A percentile compares a stretch with the other conserved stretches of the same genome.
Conservation (phyloP, 2,888 invertebrate genomes). For the Pristionchus mayeri region DNA sequence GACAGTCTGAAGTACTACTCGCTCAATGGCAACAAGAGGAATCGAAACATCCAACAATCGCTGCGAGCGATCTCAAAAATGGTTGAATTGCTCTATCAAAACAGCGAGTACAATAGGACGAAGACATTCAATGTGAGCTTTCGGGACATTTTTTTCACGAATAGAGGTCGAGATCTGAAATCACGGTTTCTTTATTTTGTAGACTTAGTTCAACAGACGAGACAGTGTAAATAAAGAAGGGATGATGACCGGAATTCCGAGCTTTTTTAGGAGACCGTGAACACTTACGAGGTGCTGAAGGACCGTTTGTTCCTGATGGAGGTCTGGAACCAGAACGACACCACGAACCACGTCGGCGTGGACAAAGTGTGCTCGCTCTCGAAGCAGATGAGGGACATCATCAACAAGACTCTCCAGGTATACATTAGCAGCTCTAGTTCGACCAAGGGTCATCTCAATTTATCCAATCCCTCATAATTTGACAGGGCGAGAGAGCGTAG, state of each 20-base stretch:
- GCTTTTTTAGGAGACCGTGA: not conserved
- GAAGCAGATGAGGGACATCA: not conserved
- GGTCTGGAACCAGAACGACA: not conserved
- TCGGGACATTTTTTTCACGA: too few species aligned
- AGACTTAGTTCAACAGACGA: not conserved
- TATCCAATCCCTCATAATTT: too few species aligned
- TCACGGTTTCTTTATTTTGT: too few species aligned
- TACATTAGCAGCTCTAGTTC: too few species aligned
- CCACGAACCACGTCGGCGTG: not conserved
- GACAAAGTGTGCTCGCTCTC: slow-evolving; percentile 6
- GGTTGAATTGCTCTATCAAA: not conserved
- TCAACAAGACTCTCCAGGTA: not conserved
- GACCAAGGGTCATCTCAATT: too few species aligned
- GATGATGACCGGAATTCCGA: too few species aligned
- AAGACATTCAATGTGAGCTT: not conserved
- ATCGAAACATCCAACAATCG: not conserved
- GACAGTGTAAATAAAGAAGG: not conserved
- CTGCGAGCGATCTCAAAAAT: not conserved
- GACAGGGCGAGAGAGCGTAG: too few species aligned
- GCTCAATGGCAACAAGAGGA: slow-evolving; percentile 10
- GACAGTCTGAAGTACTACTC: slow-evolving; percentile 12
- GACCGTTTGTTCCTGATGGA: slow-evolving; percentile 27
- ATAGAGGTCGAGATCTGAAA: too few species aligned
- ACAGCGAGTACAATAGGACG: not conserved
- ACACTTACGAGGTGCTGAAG: not conserved